Base-by-base conservation (phyloP, 2,888 invertebrate genomes). In the Dicyrtomina minuta region DNA sequence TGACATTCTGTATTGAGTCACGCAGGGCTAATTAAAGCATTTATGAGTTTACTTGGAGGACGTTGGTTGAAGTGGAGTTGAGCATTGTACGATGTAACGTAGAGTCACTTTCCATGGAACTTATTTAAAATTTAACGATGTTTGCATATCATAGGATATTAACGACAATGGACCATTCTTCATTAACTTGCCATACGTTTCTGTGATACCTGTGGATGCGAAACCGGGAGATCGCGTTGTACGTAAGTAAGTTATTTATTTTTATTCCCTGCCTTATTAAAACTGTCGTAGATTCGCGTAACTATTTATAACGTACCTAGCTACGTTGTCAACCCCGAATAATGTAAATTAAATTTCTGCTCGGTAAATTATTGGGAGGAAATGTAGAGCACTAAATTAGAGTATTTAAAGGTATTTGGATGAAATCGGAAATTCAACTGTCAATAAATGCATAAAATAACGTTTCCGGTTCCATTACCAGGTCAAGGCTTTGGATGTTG, bases 121-220 rank as follows among this genome's bases (percentile, higher is more conserved):
- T 33, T 33, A 5, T 5, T 33, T 33, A 33, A 33, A 3, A 5
- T 5, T 3, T 89, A 33, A 12, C 43, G 3, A 33, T 33, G 33
- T 33, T 33, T 33, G n/a, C 43, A n/a, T 33, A 33, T 33, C 33
- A 33, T 44, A 55, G 75, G 98, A 98, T 84, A 88, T 93, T 70
- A 98, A 98, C 83, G 98, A 98, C 84, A 95, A 96, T 83, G 90
- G 91, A 79, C 97, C 75, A 8, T 68, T 46, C 86, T 97, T 96
- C 84, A 90, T 94, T 68, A 92, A 91, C 83, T 87, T 91, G 80
- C 96, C 97, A 0, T 97, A 97, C 83, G 92, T 90, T 81, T 93
- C 94, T 33, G 92, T 95, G 8, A 91, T 95, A 70, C 89, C 91
- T 22, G 89, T 94, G 39, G 92, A 93, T 80, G 90, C 93, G 70